Base-by-base conservation (phyloP, 2,888 invertebrate genomes). In the Hipparchia sbordonii region DNA sequence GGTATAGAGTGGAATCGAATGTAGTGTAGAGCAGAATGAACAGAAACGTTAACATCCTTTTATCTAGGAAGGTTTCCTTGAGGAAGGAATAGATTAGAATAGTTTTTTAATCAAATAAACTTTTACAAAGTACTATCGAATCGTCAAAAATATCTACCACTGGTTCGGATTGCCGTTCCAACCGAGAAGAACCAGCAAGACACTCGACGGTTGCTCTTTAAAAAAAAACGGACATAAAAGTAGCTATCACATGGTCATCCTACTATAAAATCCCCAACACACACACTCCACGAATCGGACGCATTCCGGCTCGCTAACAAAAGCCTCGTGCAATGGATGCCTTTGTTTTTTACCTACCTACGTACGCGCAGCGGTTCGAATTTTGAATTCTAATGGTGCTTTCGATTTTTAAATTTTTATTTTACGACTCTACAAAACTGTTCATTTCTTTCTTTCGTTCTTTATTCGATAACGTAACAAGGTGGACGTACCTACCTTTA, bases 261-360 rank as follows among this genome's bases (percentile, higher is more conserved):
- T 74, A 54, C 39, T 8, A 46, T 23, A 72, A 68, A 56, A 13
- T 46, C 61, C 61, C 33, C 54, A 61, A 66, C 23, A 23, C 23
- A 23, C 23, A 23, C 23, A 23, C 23, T 23, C 66, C 77, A 71
- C 72, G 77, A 78, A 78, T 77, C 79, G 81, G 76, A 79, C 79
- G 80, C 85, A 84, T 86, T 86, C 84, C 82, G 76, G 71, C 75
- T 76, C 73, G 59, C 76, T 77, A 80, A 85, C 86, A 84, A 86
- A 85, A 82, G 80, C 77, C 78, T 79, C 77, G 76, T 77, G 77
- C 75, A 77, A 76, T 72, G 77, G 75, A 78, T 76, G 73, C 80
- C 78, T 79, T 79, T 77, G 79, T 81, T 80, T 79, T 80, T 81
- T 80, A 39, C 70, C 52, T 12, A 9, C 59, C 10, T 45, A 45